Evolutionary conservation across 2,888 invertebrate species (phyloP).

Genomic region (Agrochola circellaris): DNA sequence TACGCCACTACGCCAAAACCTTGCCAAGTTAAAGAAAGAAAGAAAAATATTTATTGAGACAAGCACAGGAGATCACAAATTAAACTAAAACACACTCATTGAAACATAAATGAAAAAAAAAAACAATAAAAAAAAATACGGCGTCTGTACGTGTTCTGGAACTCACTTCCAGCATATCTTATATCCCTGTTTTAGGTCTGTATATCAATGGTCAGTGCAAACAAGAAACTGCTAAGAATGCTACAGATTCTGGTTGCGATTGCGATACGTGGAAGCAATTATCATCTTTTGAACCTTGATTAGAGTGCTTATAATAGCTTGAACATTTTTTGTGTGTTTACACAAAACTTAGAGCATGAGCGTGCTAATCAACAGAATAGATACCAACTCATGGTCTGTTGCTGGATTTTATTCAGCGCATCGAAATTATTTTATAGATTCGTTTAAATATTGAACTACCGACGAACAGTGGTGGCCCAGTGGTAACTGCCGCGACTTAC

Average conservation of each 20-base stretch:
- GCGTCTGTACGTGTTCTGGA: neutral
- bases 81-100: too few relatives aligned
- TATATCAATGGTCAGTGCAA: constrained; percentile 47
- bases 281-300: constrained; percentile 33
- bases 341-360: constrained; percentile 17
- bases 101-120: too few relatives aligned
- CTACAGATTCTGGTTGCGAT: constrained; percentile 24
- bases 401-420: neutral
- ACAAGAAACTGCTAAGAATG: constrained; percentile 52
- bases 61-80: too few relatives aligned
- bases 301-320: constrained; percentile 38
- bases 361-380: constrained; percentile 33
- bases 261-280: constrained; percentile 43
- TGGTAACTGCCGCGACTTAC: too few relatives aligned
- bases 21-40: too few relatives aligned
- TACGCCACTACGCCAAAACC: too few relatives aligned
- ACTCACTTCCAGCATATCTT: neutral
- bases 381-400: constrained; percentile 6
- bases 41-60: too few relatives aligned
- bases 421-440: neutral
- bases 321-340: constrained; percentile 35
- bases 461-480: too few relatives aligned
- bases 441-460: neutral
- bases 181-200: neutral
- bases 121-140: too few relatives aligned